A percentile compares a stretch with the other conserved stretches of the same genome.
Conservation (phyloP, 1,140 invertebrate genomes). For the Drosophila prosaltans region DNA sequence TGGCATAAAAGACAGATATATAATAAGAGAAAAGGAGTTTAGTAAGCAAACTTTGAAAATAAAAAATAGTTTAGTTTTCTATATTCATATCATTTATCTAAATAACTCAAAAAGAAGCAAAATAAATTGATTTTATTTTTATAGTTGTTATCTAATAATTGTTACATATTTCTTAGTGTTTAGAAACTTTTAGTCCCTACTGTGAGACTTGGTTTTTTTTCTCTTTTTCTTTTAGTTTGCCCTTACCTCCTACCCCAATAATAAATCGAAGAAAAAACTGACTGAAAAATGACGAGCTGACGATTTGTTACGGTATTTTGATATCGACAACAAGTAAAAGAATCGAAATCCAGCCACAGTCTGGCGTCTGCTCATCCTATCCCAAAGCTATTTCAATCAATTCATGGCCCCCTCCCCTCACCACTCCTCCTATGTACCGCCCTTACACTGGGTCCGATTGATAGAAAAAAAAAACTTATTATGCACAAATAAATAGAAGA, state of each 20-base stretch:
- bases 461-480: slow-evolving; percentile 68
- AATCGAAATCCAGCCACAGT: slow-evolving; percentile 41
- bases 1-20: no score
- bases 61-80: no score
- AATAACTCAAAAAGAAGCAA: neutral
- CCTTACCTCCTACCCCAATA: slow-evolving; percentile 32
- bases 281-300: slow-evolving; percentile 81
- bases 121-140: neutral
- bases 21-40: no score
- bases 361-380: slow-evolving; percentile 20
- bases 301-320: slow-evolving; percentile 78
- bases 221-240: neutral
- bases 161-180: neutral
- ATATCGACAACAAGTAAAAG: slow-evolving; percentile 64
- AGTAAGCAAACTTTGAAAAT: no score
- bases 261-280: slow-evolving; percentile 72
- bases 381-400: neutral
- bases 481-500: slow-evolving; percentile 75
- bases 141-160: neutral
- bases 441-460: slow-evolving; percentile 20
- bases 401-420: neutral
- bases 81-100: no score
- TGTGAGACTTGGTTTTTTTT: slow-evolving; percentile 35
- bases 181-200: slow-evolving; percentile 9
- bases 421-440: slow-evolving; percentile 10